These are phyloP conservation scores for Tapirus terrestris DNA, from an alignment of 2,113 vertebrate species.

Conservation along the genomic window DNA sequence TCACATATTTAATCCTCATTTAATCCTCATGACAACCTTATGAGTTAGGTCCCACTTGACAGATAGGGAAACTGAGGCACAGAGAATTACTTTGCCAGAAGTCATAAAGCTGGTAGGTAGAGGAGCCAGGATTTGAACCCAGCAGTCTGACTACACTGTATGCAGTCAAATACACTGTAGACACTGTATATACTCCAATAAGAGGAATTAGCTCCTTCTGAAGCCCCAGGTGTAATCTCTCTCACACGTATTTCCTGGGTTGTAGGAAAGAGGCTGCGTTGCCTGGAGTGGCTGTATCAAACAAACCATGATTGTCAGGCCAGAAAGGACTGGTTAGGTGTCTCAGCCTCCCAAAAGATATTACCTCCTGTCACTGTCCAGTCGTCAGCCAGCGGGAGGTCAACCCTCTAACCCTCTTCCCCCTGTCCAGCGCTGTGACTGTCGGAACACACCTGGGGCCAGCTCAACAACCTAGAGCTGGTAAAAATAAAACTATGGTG, in stretches of 20 bases:
- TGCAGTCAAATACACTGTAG: accelerated
- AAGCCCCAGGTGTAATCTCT: not conserved
- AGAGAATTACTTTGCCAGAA: not conserved
- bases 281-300: not conserved
- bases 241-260: not conserved
- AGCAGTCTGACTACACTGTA: not conserved
- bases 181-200: not conserved
- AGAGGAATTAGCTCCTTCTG: not conserved
- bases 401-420: not conserved
- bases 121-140: not conserved
- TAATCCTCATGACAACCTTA: not conserved
- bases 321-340: not conserved
- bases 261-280: not conserved
- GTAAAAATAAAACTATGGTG: slow-evolving; percentile 16
- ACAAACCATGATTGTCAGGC: not conserved
- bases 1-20: not conserved
- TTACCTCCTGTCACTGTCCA: not conserved
- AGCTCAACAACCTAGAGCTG: not conserved
- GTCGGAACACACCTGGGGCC: not conserved
- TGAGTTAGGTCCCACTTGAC: not conserved
- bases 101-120: not conserved
- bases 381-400: not conserved
- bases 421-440: not conserved
- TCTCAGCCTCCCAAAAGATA: not conserved
- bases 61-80: not conserved